Evolutionary conservation across 1,140 invertebrate species (phyloP).

Genomic region (Drosophila funebris): DNA sequence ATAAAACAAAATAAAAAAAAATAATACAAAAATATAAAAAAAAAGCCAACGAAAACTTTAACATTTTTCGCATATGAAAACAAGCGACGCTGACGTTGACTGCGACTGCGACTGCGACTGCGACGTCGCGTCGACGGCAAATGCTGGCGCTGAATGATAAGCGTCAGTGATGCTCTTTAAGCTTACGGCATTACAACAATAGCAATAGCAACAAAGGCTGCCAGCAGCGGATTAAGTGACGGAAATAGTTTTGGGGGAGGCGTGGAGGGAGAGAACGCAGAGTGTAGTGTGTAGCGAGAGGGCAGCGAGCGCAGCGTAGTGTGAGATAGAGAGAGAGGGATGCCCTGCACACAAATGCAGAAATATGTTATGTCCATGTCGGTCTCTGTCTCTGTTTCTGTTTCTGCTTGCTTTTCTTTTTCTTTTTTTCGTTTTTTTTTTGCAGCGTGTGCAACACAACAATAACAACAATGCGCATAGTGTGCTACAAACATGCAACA

Average conservation of each 20-base stretch:
- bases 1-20: too few species aligned
- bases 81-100: slow-evolving; percentile 10
- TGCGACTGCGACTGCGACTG: not conserved
- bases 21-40: not conserved
- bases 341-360: slow-evolving; percentile 20
- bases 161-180: slow-evolving; percentile 59
- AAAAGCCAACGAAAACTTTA: slow-evolving; percentile 19
- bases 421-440: too few species aligned
- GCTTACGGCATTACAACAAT: slow-evolving; percentile 62
- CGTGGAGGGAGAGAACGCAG: too few species aligned
- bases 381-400: not conserved
- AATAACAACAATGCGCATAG: too few species aligned
- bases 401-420: not conserved
- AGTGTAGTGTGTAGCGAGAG: too few species aligned
- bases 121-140: not conserved
- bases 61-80: slow-evolving; percentile 46
- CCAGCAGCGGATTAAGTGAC: slow-evolving; percentile 42
- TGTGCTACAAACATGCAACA: not conserved
- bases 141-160: slow-evolving; percentile 60
- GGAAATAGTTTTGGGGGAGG: slow-evolving; percentile 8
- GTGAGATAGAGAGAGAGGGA: not conserved
- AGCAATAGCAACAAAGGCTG: slow-evolving; percentile 34
- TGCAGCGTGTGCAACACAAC: too few species aligned
- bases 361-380: slow-evolving; percentile 28
- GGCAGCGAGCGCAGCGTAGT: not conserved